Percentiles rank a stretch among this genome's conserved stretches.
phyloP scores from a whole-genome alignment of 2,113 vertebrate genomes.

The Budorcas taxicolor region DNA sequence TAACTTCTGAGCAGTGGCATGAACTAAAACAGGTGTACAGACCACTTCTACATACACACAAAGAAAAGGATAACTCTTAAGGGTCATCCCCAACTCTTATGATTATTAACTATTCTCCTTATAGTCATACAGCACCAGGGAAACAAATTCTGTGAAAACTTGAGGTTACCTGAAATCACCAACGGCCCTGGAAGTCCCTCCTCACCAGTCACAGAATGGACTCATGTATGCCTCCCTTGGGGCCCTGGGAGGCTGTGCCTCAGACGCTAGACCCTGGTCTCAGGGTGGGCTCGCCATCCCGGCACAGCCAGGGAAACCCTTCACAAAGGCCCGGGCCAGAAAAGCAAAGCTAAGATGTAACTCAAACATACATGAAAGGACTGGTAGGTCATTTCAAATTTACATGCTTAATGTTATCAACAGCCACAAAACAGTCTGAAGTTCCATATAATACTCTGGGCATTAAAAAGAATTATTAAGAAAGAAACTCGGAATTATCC shows the following conservation, averaged over 20 bases:
- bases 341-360: neutral
- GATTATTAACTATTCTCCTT: neutral
- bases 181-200: neutral
- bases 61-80: neutral
- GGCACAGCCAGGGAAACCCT: neutral
- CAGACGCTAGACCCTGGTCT: neutral
- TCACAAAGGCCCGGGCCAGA: neutral
- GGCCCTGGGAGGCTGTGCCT: neutral
- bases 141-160: neutral
- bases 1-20: neutral
- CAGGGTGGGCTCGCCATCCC: neutral
- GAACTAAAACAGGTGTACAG: neutral
- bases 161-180: neutral
- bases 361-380: neutral
- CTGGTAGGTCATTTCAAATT: neutral
- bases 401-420: neutral
- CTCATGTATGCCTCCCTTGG: neutral
- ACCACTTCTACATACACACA: neutral
- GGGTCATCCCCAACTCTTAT: neutral
- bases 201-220: neutral
- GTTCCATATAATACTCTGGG: neutral
- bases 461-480: neutral
- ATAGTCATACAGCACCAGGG: neutral
- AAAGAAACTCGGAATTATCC: neutral
- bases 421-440: neutral